Conservation (phyloP, 2,888 invertebrate species). For the Lamproptera curius region DNA sequence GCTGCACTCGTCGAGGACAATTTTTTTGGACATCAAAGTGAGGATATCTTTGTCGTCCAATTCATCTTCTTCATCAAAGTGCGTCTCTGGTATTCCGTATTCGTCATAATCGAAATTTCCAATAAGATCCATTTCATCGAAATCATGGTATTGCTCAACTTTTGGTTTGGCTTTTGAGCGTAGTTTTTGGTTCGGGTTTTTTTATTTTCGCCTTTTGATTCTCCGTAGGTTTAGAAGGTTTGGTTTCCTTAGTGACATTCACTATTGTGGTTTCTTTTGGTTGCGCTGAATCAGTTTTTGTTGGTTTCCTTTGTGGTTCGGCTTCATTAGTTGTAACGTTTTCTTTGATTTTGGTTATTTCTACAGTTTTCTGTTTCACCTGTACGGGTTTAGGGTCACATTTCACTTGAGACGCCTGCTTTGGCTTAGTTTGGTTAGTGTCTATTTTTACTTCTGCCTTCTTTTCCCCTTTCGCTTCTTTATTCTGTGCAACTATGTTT, state of each 20-base stretch:
- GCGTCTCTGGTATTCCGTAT: neutral
- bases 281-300: too few species aligned
- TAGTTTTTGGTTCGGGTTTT: neutral
- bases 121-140: neutral
- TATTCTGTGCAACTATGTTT: too few species aligned
- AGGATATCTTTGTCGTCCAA: slow-evolving; percentile 57
- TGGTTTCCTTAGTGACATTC: neutral
- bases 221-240: neutral
- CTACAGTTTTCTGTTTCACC: too few species aligned
- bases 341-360: neutral
- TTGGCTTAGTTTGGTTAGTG: too few species aligned
- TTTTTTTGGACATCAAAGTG: slow-evolving; percentile 55
- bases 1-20: slow-evolving; percentile 59
- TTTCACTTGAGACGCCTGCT: too few species aligned
- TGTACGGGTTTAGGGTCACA: too few species aligned
- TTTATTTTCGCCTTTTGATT: neutral
- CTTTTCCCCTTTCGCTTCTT: too few species aligned
- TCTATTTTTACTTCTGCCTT: too few species aligned
- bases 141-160: too few species aligned
- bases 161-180: neutral
- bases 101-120: neutral
- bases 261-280: neutral
- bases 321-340: neutral
- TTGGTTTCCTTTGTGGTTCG: neutral
- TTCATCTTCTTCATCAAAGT: slow-evolving; percentile 38